phyloP scores from a whole-genome alignment of 2,113 vertebrate species.

The Tachuris rubrigastra region DNA sequence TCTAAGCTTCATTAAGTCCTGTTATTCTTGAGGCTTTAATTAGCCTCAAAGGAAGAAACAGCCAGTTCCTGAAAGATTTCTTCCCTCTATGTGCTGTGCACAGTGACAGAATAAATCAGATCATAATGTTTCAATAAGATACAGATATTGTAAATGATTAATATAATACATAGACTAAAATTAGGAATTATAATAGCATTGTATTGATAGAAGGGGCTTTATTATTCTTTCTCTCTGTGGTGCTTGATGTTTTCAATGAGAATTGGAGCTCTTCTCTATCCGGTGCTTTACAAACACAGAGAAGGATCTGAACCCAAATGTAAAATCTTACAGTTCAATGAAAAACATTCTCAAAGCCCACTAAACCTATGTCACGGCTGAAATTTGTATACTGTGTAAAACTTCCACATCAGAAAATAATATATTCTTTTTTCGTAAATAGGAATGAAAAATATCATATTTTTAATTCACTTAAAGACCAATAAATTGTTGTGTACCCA shows the following conservation, averaged over 20 bases:
- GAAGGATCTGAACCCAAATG: neutral
- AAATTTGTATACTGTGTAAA: neutral
- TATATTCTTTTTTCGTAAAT: neutral
- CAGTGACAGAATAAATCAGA: neutral
- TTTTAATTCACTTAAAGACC: neutral
- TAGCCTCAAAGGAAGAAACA: neutral
- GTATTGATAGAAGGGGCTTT: accelerated
- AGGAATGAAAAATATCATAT: neutral
- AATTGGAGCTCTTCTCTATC: neutral
- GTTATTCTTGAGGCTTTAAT: neutral
- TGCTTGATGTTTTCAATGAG: neutral
- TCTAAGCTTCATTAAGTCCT: neutral
- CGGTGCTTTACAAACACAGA: neutral
- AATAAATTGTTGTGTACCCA: neutral
- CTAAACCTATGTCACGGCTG: neutral
- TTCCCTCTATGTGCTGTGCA: neutral
- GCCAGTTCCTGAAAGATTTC: neutral
- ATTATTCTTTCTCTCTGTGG: neutral
- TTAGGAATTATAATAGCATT: neutral
- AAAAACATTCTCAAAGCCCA: neutral
- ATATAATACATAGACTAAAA: neutral
- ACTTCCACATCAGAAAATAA: neutral
- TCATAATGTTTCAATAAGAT: neutral
- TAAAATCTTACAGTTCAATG: neutral
- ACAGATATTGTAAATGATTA: neutral